Base-by-base conservation (phyloP, 2,888 invertebrate species). In the Gastrophysa polygoni region DNA sequence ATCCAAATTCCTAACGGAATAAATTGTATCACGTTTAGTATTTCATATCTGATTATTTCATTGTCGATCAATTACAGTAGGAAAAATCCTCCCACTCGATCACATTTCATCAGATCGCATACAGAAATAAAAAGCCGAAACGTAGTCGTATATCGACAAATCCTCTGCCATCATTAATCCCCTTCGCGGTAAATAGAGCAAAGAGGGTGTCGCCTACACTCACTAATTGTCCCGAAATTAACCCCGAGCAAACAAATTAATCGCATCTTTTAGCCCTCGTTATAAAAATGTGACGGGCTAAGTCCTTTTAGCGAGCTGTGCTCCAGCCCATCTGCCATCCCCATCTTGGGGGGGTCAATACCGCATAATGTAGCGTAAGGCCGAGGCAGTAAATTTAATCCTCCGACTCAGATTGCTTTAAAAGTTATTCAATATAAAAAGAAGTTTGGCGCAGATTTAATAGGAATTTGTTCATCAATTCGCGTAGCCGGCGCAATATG, bases 381-480 rank as follows among this genome's bases (percentile, higher is more conserved):
- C 55, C 65, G 59, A 73, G 74, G 77, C 77, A 76, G 77, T 78
- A 79, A 80, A 81, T 78, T 81, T 82, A 81, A 82, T 81, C 81
- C 78, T 77, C 82, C 81, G 81, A 80, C 80, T 80, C 47, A 58
- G 61, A 64, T 81, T 80, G 81, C 75, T 80, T 79, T 77, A 79
- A 81, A 81, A 82, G 80, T 82, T 81, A 80, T 81, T 82, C 81
- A 81, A 82, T 82, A 82, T 82, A 81, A 81, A 81, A 81, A 81
- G 79, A 79, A 78, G 78, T 78, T 77, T 67, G 71, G 73, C 77
- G 77, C 78, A 79, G 82, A 82, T 82, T 82, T 82, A 82, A 82
- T 82, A 82, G 81, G 80, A 82, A 82, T 81, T 81, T 81, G 82
- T 81, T 82, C 82, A 82, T 82, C 82, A 82, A 82, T 82, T 82